Base-by-base conservation (phyloP, 2,797 vertebrate species). In the Acanthopagrus latus region DNA sequence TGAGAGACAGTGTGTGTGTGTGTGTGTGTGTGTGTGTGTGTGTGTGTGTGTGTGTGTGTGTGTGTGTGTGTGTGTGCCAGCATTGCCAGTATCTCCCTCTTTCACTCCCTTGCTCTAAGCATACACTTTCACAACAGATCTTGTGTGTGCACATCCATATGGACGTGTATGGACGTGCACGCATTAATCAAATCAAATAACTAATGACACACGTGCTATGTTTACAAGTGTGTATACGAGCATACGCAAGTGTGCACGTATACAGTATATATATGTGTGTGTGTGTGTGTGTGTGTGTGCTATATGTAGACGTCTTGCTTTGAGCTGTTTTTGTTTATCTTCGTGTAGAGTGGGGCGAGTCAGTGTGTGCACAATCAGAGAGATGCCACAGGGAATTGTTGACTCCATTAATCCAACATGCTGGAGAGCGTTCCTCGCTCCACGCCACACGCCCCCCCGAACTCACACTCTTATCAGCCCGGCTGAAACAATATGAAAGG, bases 361-460 rank as follows among this genome's bases (percentile, higher is more conserved):
- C 1, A 0, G 75, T 73, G 38, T 82, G 74, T 82, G 84, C 88
- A 88, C 85, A 86, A 93, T 93, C 89, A 88, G 81, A 83, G 76
- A 27, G 76, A 71, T 63, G 85, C 93, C 87, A 82, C 73, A 20
- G 84, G 90, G 85, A 88, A 87, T 74, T 83, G 87, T 87, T 90
- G 87, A 90, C 88, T 91, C 90, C 91, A 93, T 94, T 89, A 91
- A 91, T 92, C 85, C 89, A 74, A 77, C 38, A 64, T 64, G 46
- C 78, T 80, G 76, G 80, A 74, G 71, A 86, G 77, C 54, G 33
- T 71, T 84, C 77, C 74, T 87, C 78, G 68, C 74, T 84, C 84
- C 67, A 38, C 81, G 58, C 66, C 41, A 23, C 60, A 50, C 67
- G 5, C 65, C 7, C 38, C 38, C 76, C 21, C 65, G 52, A 64